phyloP scores from a whole-genome alignment of 92 coral and sea anemone species.

The Porites rus region DNA sequence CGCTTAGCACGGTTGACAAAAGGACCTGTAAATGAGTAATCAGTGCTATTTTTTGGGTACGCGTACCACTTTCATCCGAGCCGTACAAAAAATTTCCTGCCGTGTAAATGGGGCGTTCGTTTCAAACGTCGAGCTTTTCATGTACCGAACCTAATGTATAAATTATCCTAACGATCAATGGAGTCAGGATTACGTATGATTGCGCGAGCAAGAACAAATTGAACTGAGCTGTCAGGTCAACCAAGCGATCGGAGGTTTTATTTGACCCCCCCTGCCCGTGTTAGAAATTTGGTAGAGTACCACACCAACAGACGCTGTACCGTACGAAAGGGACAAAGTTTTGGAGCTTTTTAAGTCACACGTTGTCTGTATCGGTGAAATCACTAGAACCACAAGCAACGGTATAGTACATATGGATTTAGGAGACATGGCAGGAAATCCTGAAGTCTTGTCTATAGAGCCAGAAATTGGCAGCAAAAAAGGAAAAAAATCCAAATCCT shows the following conservation, averaged over 20 bases:
- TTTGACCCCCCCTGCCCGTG: neutral
- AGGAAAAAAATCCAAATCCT: conserved; percentile 6
- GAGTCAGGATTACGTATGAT: conserved; percentile 20
- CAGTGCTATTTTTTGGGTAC: too few relatives aligned
- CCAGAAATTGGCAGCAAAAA: neutral
- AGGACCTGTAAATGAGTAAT: too few relatives aligned
- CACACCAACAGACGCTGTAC: neutral
- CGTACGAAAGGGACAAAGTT: neutral
- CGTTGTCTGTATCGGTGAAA: conserved; percentile 14
- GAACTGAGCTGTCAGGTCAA: too few relatives aligned
- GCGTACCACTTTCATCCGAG: too few relatives aligned
- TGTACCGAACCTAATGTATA: too few relatives aligned
- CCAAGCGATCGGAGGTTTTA: neutral
- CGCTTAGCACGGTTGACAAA: too few relatives aligned
- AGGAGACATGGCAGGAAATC: conserved; percentile 2
- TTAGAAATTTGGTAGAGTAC: neutral
- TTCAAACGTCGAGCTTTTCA: too few relatives aligned
- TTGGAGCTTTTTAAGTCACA: neutral
- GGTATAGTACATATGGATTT: neutral
- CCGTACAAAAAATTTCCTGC: too few relatives aligned
- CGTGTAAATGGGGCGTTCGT: too few relatives aligned
- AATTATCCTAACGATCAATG: too few relatives aligned
- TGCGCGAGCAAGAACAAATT: too few relatives aligned
- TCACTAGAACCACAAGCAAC: conserved; percentile 14
- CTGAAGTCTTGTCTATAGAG: conserved; percentile 16